phyloP scores from a whole-genome alignment of 2,797 vertebrate species.

The Brachyrhaphis roseni region DNA sequence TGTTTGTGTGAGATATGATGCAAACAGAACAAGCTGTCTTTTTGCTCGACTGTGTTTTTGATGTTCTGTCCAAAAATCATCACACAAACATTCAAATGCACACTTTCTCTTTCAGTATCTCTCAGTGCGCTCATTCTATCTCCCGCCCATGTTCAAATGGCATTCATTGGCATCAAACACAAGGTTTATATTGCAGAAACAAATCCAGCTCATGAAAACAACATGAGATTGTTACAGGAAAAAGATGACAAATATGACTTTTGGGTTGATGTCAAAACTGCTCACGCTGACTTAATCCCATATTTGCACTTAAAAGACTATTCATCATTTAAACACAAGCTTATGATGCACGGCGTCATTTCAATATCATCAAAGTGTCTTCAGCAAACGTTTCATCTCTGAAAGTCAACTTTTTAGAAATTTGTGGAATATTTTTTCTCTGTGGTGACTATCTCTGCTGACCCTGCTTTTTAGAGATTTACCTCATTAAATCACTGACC shows the following conservation, averaged over 20 bases:
- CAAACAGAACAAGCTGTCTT: constrained; percentile 74
- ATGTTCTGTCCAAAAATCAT: constrained; percentile 74
- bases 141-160: constrained; percentile 66
- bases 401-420: constrained; percentile 60
- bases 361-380: constrained; percentile 71
- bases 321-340: constrained; percentile 69
- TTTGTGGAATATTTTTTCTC: constrained; percentile 24
- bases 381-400: constrained; percentile 64
- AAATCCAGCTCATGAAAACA: constrained; percentile 75
- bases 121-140: constrained; percentile 49
- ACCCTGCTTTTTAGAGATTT: constrained; percentile 15
- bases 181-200: constrained; percentile 64
- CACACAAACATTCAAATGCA: constrained; percentile 56
- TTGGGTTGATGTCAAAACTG: constrained; percentile 60
- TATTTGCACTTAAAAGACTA: constrained; percentile 77
- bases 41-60: constrained; percentile 70
- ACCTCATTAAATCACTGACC: constrained; percentile 14
- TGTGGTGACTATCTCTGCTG: constrained; percentile 10
- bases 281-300: constrained; percentile 66
- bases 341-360: constrained; percentile 57
- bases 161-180: constrained; percentile 72
- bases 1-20: constrained; percentile 70
- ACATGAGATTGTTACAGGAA: constrained; percentile 64
- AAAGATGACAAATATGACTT: constrained; percentile 58
- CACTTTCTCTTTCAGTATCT: constrained; percentile 51